These are phyloP conservation scores for Paralichthys olivaceus DNA, from an alignment of 2,113 vertebrate species.

Conservation along the genomic window DNA sequence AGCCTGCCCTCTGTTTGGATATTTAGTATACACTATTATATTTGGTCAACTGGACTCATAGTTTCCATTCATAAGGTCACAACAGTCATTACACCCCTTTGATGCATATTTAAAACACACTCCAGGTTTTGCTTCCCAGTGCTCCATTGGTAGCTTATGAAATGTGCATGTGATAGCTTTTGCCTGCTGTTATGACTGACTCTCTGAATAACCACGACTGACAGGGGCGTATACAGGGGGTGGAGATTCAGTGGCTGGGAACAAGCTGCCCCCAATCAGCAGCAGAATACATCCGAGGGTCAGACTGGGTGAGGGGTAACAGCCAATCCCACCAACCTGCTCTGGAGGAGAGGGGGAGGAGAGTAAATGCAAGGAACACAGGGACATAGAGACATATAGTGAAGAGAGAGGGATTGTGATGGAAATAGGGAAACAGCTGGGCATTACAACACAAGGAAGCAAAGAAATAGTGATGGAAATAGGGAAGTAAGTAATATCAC, in stretches of 20 bases:
- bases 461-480: slow-evolving; percentile 21
- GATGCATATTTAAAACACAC: background rate
- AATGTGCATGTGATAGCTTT: slow-evolving; percentile 46
- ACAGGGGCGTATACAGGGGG: slow-evolving; percentile 25
- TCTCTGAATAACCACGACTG: slow-evolving; percentile 34
- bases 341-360: slow-evolving; percentile 15
- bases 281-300: slow-evolving; percentile 34
- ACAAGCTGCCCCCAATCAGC: slow-evolving; percentile 52
- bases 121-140: background rate
- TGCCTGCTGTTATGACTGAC: slow-evolving; percentile 30
- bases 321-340: background rate
- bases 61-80: background rate
- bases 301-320: slow-evolving; percentile 49
- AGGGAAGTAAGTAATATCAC: background rate
- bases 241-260: slow-evolving; percentile 26
- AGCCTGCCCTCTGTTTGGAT: background rate
- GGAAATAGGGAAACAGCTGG: slow-evolving; percentile 18
- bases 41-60: background rate
- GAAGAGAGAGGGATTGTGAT: slow-evolving; percentile 8
- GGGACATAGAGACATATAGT: slow-evolving; percentile 4
- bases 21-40: background rate
- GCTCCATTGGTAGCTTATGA: slow-evolving; percentile 25
- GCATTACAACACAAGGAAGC: background rate
- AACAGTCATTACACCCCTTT: background rate
- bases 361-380: slow-evolving; percentile 31